These are phyloP conservation scores for Bucco capensis DNA, from an alignment of 2,113 vertebrate species.

Conservation along the genomic window DNA sequence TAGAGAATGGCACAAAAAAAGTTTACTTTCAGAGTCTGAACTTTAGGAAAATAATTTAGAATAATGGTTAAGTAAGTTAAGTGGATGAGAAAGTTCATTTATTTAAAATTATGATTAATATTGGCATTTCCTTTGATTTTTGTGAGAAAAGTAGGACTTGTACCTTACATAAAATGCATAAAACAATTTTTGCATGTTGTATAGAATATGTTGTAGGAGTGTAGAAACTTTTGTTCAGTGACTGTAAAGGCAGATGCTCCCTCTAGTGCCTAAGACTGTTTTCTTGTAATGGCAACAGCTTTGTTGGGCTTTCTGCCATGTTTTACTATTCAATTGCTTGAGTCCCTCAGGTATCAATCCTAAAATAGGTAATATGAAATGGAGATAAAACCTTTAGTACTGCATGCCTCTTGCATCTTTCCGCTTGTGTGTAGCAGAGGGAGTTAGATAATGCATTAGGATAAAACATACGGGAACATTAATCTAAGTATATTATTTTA, in stretches of 20 bases:
- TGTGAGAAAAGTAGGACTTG: neutral
- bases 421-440: neutral
- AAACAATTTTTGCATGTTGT: neutral
- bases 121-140: neutral
- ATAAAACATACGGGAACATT: neutral
- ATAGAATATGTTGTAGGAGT: neutral
- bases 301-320: conserved; percentile 30
- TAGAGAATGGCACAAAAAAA: neutral
- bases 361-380: neutral
- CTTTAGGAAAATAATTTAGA: neutral
- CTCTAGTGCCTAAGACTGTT: conserved; percentile 53
- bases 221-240: neutral
- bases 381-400: neutral
- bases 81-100: neutral
- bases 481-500: neutral
- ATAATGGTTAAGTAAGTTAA: neutral
- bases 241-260: conserved; percentile 58
- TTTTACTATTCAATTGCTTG: neutral
- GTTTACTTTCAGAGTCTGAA: neutral
- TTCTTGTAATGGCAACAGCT: neutral
- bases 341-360: neutral
- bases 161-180: neutral
- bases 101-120: neutral
- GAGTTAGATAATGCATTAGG: neutral
- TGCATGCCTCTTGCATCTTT: neutral